phyloP scores from a whole-genome alignment of 2,113 vertebrate species.

The Mastomys coucha region DNA sequence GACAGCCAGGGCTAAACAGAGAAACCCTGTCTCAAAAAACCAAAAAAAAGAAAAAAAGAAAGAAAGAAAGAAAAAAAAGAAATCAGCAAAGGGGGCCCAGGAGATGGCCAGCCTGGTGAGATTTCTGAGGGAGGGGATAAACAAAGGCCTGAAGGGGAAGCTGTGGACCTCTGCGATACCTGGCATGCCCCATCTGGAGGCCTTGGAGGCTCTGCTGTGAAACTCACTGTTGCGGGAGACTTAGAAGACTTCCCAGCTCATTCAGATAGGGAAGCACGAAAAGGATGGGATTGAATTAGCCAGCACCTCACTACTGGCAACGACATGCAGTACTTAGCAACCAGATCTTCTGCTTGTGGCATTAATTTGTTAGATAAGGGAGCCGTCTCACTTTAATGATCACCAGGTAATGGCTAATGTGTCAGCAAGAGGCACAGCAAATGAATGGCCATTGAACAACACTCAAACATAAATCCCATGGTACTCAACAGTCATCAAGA shows the following conservation, averaged over 20 bases:
- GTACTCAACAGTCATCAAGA: neutral
- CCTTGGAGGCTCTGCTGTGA: neutral
- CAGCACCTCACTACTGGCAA: neutral
- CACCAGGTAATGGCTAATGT: neutral
- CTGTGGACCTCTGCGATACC: neutral
- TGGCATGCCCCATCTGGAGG: neutral
- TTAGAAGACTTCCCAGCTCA: neutral
- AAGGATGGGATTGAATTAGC: neutral
- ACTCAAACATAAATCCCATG: neutral
- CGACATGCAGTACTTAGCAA: neutral
- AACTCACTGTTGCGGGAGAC: neutral
- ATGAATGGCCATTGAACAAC: neutral
- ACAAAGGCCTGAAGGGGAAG: neutral
- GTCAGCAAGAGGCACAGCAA: neutral
- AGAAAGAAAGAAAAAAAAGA: too few relatives aligned
- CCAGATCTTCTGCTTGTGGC: neutral
- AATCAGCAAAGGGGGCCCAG: neutral
- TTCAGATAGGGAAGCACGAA: neutral
- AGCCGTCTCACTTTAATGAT: neutral
- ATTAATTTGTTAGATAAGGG: neutral
- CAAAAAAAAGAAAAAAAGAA: too few relatives aligned
- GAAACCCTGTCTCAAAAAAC: too few relatives aligned
- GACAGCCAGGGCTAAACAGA: too few relatives aligned
- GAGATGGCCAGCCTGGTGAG: neutral
- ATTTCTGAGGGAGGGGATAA: neutral